phyloP scores from a whole-genome alignment of 1,140 invertebrate species.

The Drosophila parabipectinata region DNA sequence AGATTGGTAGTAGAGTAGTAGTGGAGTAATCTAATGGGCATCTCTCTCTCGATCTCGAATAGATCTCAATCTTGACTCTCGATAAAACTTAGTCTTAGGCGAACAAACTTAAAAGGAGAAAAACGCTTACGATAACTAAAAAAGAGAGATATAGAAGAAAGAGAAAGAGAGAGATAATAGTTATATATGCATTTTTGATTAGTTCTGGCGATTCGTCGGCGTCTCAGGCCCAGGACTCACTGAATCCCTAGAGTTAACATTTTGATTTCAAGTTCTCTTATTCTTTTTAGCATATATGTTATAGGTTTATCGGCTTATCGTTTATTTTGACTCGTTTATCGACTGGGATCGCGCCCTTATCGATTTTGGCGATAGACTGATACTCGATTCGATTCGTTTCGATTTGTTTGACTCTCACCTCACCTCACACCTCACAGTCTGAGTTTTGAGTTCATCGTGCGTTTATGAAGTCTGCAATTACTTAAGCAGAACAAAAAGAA shows the following conservation, averaged over 20 bases:
- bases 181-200: conserved; percentile 78
- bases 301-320: conserved; percentile 3
- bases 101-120: conserved; percentile 67
- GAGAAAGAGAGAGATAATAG: conserved; percentile 78
- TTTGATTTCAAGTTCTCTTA: conserved; percentile 5
- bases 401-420: conserved; percentile 76
- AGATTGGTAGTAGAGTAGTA: conserved; percentile 49
- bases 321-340: conserved; percentile 34
- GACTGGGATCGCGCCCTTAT: conserved; percentile 40
- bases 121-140: conserved; percentile 72
- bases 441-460: conserved; percentile 77
- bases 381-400: conserved; percentile 28
- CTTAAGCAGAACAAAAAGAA: conserved; percentile 84
- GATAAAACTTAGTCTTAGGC: conserved; percentile 57
- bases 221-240: conserved; percentile 33
- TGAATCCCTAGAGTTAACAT: conserved; percentile 27
- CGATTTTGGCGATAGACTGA: conserved; percentile 53
- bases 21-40: conserved; percentile 67
- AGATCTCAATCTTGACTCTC: conserved; percentile 31
- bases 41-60: conserved; percentile 67
- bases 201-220: conserved; percentile 63
- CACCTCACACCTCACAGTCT: conserved; percentile 69
- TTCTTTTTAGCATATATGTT: conserved; percentile 31
- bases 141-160: conserved; percentile 73
- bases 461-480: conserved; percentile 83